Evolutionary conservation across 2,797 vertebrate genomes (phyloP), one percentile per base, ranked within the genome.

Genomic region (Phataginus tetradactyla): DNA sequence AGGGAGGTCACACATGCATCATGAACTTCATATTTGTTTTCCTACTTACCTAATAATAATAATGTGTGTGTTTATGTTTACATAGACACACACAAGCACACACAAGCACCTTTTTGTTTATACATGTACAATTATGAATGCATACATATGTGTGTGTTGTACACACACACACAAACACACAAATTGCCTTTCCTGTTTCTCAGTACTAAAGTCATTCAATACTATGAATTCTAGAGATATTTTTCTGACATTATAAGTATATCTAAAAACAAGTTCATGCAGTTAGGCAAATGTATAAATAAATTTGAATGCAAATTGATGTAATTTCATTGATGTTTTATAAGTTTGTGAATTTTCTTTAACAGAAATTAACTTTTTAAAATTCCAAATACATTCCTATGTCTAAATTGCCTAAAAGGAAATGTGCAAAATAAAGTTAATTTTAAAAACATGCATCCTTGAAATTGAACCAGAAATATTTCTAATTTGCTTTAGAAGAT

Each of bases 341-440:
- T 90, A 87, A 29, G 17, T 59, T 94, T 88, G 18, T 81, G 37
- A 80, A 55, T 85, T 90, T 85, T 77, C 10, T 45, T 86, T 88
- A 91, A 75, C 27, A 85, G 29, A 83, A 91, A 86, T 89, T 86
- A 95, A 86, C 23, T 61, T 92, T 81, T 90, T 80, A 84, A 18
- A 66, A 55, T 93, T 77, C 14, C 37, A 59, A 74, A 86, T 89
- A 29, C n/a, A 80, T 85, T 83, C 85, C 49, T 71, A 0, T 89
- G n/a, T 72, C 15, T 57, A 77, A 68, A 72, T 90, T 2, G 1
- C n/a, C 39, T 93, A 63, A 86, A 94, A 93, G 27, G 23, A 85
- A 91, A 63, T 88, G 29, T 23, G 0, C 18, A 91, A 20, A 78
- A 5, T 71, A 88, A 93, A 81, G 61, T 77, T 87, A 75, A 68